Percentiles rank a stretch among this genome's conserved stretches.
phyloP scores from a whole-genome alignment of 2,888 invertebrate genomes.

The Oscheius onirici region DNA sequence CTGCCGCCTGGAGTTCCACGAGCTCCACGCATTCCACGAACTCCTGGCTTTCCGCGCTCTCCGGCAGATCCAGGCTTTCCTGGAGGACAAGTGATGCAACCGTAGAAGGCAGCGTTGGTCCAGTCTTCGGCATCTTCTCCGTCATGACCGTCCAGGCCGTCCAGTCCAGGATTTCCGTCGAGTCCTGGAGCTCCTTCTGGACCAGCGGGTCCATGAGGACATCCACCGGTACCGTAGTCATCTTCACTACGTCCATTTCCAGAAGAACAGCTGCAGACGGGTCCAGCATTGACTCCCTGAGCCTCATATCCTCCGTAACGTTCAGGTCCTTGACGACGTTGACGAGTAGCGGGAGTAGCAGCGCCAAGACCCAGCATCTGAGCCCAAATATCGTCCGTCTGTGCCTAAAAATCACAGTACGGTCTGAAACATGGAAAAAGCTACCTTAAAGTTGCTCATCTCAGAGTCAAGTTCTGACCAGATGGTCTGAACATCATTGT shows the following conservation, averaged over 20 bases:
- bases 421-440: neutral
- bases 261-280: conserved; percentile 53
- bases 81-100: conserved; percentile 57
- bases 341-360: conserved; percentile 53
- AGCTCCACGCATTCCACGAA: conserved; percentile 60
- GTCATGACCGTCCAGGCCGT: conserved; percentile 42
- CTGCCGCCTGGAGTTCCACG: conserved; percentile 54
- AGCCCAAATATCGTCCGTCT: conserved; percentile 57
- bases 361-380: conserved; percentile 60
- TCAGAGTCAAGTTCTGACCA: conserved; percentile 59
- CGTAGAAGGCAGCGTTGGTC: conserved; percentile 56
- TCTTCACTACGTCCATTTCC: conserved; percentile 59
- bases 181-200: conserved; percentile 53
- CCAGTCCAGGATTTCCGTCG: conserved; percentile 52
- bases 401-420: conserved; percentile 39
- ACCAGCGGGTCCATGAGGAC: conserved; percentile 58
- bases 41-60: conserved; percentile 57
- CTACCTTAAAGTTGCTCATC: conserved; percentile 58
- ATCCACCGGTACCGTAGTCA: conserved; percentile 54
- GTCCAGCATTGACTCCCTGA: conserved; percentile 58
- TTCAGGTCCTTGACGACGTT: conserved; percentile 56
- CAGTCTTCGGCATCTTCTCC: conserved; percentile 51
- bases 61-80: conserved; percentile 54
- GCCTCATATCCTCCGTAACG: conserved; percentile 61
- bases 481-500: conserved; percentile 57